Conservation (phyloP, 2,797 vertebrate species). For the Labroides dimidiatus region DNA sequence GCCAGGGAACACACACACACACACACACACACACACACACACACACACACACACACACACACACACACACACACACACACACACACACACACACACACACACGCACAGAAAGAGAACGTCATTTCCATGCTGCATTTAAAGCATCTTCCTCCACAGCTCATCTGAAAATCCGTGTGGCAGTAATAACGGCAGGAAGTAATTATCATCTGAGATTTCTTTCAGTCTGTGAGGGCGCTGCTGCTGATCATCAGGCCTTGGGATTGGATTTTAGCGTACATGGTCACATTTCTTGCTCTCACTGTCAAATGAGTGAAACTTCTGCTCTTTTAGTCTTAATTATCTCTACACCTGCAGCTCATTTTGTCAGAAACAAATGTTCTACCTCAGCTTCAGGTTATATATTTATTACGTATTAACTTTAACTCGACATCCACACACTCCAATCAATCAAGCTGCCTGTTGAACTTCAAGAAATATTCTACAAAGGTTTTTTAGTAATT, state of each 20-base stretch:
- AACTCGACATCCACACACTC: background rate
- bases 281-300: conserved; percentile 14
- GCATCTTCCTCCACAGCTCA: conserved; percentile 41
- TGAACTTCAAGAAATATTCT: conserved; percentile 21
- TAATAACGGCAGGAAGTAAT: conserved; percentile 35
- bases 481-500: conserved; percentile 22
- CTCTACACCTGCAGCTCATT: conserved; percentile 19
- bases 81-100: conserved; percentile 27
- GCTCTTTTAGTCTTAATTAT: background rate
- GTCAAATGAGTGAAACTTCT: conserved; percentile 2
- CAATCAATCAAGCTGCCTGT: conserved; percentile 25
- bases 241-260: conserved; percentile 1
- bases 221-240: conserved; percentile 15
- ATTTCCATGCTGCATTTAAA: conserved; percentile 33
- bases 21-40: conserved; percentile 20
- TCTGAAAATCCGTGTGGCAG: conserved; percentile 32
- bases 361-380: conserved; percentile 4
- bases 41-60: too few species aligned
- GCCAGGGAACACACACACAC: conserved; percentile 36
- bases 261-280: conserved; percentile 34
- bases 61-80: conserved; percentile 30
- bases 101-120: conserved; percentile 10
- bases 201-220: conserved; percentile 51
- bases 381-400: conserved; percentile 17
- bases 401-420: conserved; percentile 31